Evolutionary conservation across 2,888 invertebrate species (phyloP).

Genomic region (Agriopis marginaria): DNA sequence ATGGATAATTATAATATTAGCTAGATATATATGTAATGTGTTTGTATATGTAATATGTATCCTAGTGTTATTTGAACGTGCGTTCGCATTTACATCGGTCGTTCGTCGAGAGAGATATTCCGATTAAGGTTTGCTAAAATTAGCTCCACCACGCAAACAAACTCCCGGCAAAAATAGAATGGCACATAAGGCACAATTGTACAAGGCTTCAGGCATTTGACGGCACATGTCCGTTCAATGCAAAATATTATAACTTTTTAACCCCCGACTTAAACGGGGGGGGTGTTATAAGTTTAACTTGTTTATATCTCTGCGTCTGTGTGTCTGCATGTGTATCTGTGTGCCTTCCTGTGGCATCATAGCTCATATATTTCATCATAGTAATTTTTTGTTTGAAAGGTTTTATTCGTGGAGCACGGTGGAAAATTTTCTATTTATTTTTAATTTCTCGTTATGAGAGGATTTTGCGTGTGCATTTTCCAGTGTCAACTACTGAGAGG

Average conservation of each 20-base stretch:
- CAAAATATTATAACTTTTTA: constrained; percentile 23
- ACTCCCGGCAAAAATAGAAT: constrained; percentile 72
- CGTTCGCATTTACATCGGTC: constrained; percentile 55
- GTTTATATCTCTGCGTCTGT: too few relatives aligned
- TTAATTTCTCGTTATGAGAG: too few relatives aligned
- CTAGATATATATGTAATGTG: neutral
- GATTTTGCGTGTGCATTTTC: too few relatives aligned
- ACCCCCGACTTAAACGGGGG: too few relatives aligned
- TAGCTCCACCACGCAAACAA: constrained; percentile 76
- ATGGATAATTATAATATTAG: neutral
- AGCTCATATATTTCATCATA: too few relatives aligned
- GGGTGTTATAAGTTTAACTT: too few relatives aligned
- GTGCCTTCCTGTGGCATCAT: too few relatives aligned
- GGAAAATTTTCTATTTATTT: too few relatives aligned
- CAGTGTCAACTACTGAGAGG: too few relatives aligned
- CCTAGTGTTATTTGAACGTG: constrained; percentile 52
- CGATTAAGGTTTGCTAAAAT: constrained; percentile 73
- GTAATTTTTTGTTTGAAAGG: neutral
- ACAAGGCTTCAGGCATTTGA: constrained; percentile 49
- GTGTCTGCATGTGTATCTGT: too few relatives aligned
- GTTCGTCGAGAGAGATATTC: constrained; percentile 68
- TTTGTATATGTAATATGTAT: constrained; percentile 1
- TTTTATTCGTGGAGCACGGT: too few relatives aligned
- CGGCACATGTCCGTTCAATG: constrained; percentile 32
- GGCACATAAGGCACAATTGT: constrained; percentile 65